Base-by-base conservation (phyloP, 2,888 invertebrate genomes). In the Schrankia costaestrigalis region DNA sequence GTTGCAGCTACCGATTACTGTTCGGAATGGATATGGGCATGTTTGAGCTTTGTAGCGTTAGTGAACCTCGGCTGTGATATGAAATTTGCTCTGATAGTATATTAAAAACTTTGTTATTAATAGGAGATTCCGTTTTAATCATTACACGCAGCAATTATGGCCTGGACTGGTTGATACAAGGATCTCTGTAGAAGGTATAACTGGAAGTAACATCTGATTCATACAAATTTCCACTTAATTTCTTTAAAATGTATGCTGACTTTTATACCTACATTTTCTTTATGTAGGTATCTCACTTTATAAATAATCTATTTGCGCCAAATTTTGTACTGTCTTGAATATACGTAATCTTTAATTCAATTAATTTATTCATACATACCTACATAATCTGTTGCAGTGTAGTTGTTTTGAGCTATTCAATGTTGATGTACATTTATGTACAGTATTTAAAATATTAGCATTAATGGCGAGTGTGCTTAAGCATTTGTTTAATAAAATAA, bases 141-240 rank as follows among this genome's bases (percentile, higher is more conserved):
- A 83, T 85, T 86, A 77, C 87, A 87, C 78, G 87, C 87, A 86
- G 87, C 87, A 83, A 81, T 57, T 86, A 59, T 87, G 89, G 90
- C 84, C 86, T 56, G 89, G 90, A 83, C 80, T 89, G 67, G 90
- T 90, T 76, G 90, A 89, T 75, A 90, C 90, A 56, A 80, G 90
- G 73, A 90, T 90, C 81, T 89, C 89, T 60, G 90, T 90, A 64
- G 90, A 90, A 81, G 90, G 90, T 80, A 89, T 90, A 73, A 89
- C 90, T 51, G 90, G 90, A 53, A 90, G 90, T 81, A 89, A 90
- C 71, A 90, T 90, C 55, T 90, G 78, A 69, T n/a, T n/a, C n/a
- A n/a, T n/a, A n/a, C n/a, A n/a, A n/a, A n/a, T n/a, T n/a, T n/a
- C n/a, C n/a, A n/a, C n/a, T n/a, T n/a, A n/a, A n/a, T n/a, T n/a